A percentile compares a stretch with the other conserved stretches of the same genome.
phyloP scores from a whole-genome alignment of 2,888 invertebrate species.

The Odontothrips loti region DNA sequence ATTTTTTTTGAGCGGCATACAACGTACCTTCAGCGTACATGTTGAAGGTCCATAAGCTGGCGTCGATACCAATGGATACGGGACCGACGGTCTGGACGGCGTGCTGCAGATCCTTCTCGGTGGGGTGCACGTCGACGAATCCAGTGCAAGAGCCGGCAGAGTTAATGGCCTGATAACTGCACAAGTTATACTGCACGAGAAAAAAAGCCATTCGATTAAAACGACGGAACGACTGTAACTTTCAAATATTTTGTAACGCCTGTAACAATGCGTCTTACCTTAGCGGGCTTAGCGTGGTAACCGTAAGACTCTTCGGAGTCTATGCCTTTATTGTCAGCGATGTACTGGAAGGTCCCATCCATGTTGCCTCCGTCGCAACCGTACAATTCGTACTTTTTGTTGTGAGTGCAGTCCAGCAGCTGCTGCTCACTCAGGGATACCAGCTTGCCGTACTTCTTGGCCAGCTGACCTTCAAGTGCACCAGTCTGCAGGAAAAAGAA shows the following conservation, averaged over 20 bases:
- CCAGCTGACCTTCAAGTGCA: conserved; percentile 54
- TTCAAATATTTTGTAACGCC: too few relatives aligned
- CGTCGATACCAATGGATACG: conserved; percentile 82
- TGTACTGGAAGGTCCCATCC: conserved; percentile 52
- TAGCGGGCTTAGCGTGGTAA: conserved; percentile 43
- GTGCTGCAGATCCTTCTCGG: too few relatives aligned
- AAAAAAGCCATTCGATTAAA: too few relatives aligned
- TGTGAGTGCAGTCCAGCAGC: conserved; percentile 54
- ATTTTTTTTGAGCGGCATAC: conserved; percentile 72
- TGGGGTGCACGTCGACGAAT: conserved; percentile 64
- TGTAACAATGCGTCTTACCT: too few relatives aligned
- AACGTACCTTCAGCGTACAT: conserved; percentile 77
- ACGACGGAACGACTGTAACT: too few relatives aligned
- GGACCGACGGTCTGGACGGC: too few relatives aligned
- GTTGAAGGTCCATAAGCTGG: conserved; percentile 76
- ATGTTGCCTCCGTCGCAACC: conserved; percentile 55
- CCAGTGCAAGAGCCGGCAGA: conserved; percentile 74
- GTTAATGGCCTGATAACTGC: conserved; percentile 58
- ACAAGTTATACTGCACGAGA: neutral
- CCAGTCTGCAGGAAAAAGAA: too few relatives aligned
- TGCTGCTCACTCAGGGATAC: conserved; percentile 55
- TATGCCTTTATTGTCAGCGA: conserved; percentile 53
- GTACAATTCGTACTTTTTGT: too few relatives aligned
- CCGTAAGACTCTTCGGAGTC: conserved; percentile 56
- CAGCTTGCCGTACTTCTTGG: conserved; percentile 49